Percentiles rank a stretch among this genome's conserved stretches.
These are phyloP conservation scores for Cyclophora albipunctata DNA, from an alignment of 2,888 invertebrate genomes.

Conservation along the genomic window DNA sequence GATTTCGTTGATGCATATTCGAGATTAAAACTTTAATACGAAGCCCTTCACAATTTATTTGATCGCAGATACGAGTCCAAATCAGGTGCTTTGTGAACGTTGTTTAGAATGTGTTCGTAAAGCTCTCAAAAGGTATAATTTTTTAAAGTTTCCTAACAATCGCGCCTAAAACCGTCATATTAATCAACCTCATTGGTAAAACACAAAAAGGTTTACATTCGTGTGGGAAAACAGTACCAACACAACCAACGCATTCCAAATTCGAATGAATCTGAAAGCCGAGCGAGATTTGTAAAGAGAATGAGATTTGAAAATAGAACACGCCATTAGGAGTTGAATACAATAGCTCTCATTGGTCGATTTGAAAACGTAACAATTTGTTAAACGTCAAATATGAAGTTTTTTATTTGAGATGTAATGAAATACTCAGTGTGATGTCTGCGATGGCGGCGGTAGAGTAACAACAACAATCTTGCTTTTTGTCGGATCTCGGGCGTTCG, in stretches of 20 bases:
- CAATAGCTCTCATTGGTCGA: constrained; percentile 74
- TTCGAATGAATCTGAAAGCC: constrained; percentile 73
- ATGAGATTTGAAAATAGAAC: constrained; percentile 75
- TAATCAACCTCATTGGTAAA: constrained; percentile 71
- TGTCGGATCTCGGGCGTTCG: constrained; percentile 54
- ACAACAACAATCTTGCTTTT: constrained; percentile 60
- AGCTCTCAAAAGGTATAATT: no score
- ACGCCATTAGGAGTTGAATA: constrained; percentile 71
- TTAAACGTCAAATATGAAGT: constrained; percentile 75
- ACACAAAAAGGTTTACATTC: constrained; percentile 45
- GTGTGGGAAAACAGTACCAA: constrained; percentile 66
- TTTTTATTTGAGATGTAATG: constrained; percentile 67
- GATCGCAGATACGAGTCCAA: constrained; percentile 19
- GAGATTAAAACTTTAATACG: constrained; percentile 65
- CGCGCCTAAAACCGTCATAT: constrained; percentile 54
- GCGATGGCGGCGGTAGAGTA: constrained; percentile 7
- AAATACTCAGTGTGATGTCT: constrained; percentile 65
- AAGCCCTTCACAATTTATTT: constrained; percentile 32
- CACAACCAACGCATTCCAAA: constrained; percentile 68
- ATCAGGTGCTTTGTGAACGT: no score
- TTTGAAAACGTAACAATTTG: constrained; percentile 76
- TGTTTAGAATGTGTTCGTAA: no score
- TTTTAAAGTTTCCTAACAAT: constrained; percentile 31
- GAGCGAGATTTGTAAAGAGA: constrained; percentile 72
- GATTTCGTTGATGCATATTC: constrained; percentile 67